These are phyloP conservation scores for Fragum whitleyi DNA, from an alignment of 2,888 invertebrate species.

Conservation along the genomic window DNA sequence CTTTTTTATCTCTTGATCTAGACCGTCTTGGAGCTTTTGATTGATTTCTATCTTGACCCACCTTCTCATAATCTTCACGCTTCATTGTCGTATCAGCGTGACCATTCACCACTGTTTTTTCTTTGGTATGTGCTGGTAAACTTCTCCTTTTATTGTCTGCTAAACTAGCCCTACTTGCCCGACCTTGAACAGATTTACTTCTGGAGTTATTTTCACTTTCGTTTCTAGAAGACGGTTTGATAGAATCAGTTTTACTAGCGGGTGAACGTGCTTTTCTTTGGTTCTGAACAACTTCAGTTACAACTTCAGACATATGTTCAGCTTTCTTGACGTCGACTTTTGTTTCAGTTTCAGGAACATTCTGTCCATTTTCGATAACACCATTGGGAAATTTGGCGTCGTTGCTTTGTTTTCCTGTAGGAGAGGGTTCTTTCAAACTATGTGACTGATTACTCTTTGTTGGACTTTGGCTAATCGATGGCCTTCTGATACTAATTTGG, in stretches of 20 bases:
- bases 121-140: not conserved
- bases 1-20: conserved; percentile 28
- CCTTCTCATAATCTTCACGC: conserved; percentile 47
- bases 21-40: conserved; percentile 29
- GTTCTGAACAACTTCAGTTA: conserved; percentile 10
- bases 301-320: conserved; percentile 28
- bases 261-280: conserved; percentile 3
- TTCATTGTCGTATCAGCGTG: conserved; percentile 47
- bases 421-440: not conserved
- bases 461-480: conserved; percentile 2
- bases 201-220: not conserved
- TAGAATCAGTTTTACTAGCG: not conserved
- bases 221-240: not conserved
- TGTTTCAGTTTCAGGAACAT: not conserved
- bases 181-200: not conserved
- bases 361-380: not conserved
- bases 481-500: not conserved
- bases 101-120: conserved; percentile 27
- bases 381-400: not conserved
- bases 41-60: conserved; percentile 27
- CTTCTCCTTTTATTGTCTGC: not conserved
- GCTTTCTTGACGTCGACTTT: conserved; percentile 1
- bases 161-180: not conserved
- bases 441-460: conserved; percentile 5
- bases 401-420: not conserved